Conservation (phyloP, 2,113 vertebrate genomes). For the Muntiacus reevesi region DNA sequence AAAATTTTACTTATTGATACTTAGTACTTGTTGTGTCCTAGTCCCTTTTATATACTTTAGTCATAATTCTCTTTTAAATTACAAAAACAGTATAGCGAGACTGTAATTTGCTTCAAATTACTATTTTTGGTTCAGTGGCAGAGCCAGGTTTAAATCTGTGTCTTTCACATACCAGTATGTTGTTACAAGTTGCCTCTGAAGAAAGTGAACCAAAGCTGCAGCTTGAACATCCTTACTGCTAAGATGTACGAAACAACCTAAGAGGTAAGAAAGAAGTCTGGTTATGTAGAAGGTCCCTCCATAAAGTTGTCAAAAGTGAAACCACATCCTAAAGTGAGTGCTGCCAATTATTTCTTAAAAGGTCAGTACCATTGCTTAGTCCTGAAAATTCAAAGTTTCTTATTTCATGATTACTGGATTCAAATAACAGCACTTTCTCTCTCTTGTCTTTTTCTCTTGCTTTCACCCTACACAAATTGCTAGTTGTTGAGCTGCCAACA, state of each 20-base stretch:
- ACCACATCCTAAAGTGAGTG: not conserved
- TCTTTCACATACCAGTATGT: not conserved
- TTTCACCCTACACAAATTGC: conserved; percentile 38
- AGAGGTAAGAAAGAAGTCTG: not conserved
- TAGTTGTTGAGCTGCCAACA: conserved; percentile 36
- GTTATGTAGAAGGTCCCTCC: not conserved
- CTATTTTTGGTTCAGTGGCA: not conserved
- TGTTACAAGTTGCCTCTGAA: not conserved
- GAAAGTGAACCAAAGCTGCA: not conserved
- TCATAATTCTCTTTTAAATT: too few relatives aligned
- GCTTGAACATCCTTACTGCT: not conserved
- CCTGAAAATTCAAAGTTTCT: not conserved
- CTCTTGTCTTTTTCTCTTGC: not conserved
- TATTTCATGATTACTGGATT: not conserved
- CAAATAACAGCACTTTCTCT: not conserved
- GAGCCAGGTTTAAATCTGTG: not conserved
- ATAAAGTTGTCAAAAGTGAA: not conserved
- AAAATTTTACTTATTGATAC: not conserved
- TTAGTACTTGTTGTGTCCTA: not conserved
- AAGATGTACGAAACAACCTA: not conserved
- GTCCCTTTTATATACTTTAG: not conserved
- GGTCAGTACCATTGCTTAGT: not conserved
- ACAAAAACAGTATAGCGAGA: not conserved
- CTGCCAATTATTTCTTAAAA: not conserved
- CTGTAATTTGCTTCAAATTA: not conserved